Percentiles rank a stretch among this genome's conserved stretches.
Evolutionary conservation across 2,888 invertebrate genomes (phyloP).

Genomic region (Calephelis perditalis): DNA sequence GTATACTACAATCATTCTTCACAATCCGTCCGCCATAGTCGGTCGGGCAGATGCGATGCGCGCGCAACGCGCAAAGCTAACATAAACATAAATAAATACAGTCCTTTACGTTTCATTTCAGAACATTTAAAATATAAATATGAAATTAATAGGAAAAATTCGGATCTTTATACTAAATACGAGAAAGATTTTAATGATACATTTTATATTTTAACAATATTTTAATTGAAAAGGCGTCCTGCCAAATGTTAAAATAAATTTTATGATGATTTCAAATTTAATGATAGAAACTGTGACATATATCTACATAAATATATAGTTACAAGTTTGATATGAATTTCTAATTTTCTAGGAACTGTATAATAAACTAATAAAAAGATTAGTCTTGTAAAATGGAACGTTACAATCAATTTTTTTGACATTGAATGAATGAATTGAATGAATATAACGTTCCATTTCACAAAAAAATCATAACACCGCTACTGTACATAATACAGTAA

Average conservation of each 20-base stretch:
- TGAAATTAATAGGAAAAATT: neutral
- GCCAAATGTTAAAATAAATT: too few relatives aligned
- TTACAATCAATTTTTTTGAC: slow-evolving; percentile 13
- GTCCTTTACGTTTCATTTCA: slow-evolving; percentile 34
- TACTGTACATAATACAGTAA: too few relatives aligned
- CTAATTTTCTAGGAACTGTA: too few relatives aligned
- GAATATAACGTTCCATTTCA: neutral
- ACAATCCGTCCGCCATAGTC: slow-evolving; percentile 76
- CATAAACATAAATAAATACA: slow-evolving; percentile 63
- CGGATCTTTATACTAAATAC: neutral
- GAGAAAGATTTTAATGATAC: too few relatives aligned
- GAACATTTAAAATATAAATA: neutral
- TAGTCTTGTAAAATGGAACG: slow-evolving; percentile 10
- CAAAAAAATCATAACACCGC: too few relatives aligned
- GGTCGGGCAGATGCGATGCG: slow-evolving; percentile 74
- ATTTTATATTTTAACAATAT: too few relatives aligned
- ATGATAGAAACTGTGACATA: too few relatives aligned
- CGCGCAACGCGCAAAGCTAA: slow-evolving; percentile 75
- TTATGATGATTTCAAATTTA: too few relatives aligned
- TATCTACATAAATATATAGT: too few relatives aligned
- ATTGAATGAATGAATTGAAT: neutral
- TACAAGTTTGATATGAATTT: too few relatives aligned
- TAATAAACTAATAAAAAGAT: neutral
- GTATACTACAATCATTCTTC: slow-evolving; percentile 74
- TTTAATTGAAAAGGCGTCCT: too few relatives aligned